Evolutionary conservation across 1,140 invertebrate species (phyloP), one percentile per base, ranked within the genome.

Genomic region (Drosophila ogumai): DNA sequence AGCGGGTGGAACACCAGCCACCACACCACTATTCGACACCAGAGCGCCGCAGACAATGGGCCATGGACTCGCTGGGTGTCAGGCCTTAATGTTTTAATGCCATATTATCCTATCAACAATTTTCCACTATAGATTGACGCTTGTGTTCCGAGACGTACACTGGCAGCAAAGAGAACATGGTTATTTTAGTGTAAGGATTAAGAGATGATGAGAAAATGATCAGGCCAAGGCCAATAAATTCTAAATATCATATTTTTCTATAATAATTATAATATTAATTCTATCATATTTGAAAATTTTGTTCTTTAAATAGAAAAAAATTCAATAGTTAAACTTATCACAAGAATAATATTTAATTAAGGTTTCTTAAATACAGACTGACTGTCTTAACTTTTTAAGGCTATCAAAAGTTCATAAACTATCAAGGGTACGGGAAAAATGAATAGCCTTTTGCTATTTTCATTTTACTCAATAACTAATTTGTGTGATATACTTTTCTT

Each of bases 101-200:
- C 82, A 76, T 52, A 86, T 86, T 86, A 86, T 86, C 79, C 79
- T 79, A 79, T 82, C 82, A 87, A 86, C 68, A 82, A 87, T 87
- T 78, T 75, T 67, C 61, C 52, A 54, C 52, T 75, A 77, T 47
- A 59, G 55, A 59, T 59, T 77, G 63, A 68, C 73, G 63, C 58
- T 58, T 34, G 38, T 66, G 44, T 34, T 68, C 47, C 15, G 7
- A 36, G 22, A 6, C 6, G 2, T 69, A 67, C 44, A 67, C 36
- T 22, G 38, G 32, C 1, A 46, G 17, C 7, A 50, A 28, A 50
- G 7, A 15, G 32, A 9, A 3, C 3, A 8, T 3, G 7, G 4
- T 36, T 34, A 3, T 12, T 13, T 52, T 19, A 19, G 49, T 19
- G 22, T 44, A 7, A 34, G 49, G 6, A 8, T 10, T 25, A 28